These are phyloP conservation scores for Uria aalge DNA, from an alignment of 2,113 vertebrate species.

Conservation along the genomic window DNA sequence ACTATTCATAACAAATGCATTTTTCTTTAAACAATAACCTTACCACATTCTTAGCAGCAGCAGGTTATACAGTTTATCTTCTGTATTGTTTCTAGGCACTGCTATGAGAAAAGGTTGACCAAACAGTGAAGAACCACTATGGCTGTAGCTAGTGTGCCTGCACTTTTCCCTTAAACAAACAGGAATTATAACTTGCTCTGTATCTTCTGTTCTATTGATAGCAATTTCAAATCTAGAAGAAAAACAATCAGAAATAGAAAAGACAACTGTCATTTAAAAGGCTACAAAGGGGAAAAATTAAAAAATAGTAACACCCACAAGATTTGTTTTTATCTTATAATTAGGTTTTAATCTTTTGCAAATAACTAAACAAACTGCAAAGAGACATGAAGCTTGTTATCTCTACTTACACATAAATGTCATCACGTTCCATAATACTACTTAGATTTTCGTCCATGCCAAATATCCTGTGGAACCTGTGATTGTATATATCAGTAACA, in stretches of 20 bases:
- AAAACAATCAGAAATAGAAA: conserved; percentile 1
- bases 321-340: neutral
- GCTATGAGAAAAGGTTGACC: conserved; percentile 96
- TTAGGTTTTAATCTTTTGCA: neutral
- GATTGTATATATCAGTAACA: conserved; percentile 99
- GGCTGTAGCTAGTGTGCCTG: conserved; percentile 94
- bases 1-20: neutral
- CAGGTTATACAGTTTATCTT: conserved; percentile 97
- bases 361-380: neutral
- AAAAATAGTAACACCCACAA: neutral
- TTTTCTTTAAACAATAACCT: conserved; percentile 11
- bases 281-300: neutral
- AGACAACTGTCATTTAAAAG: neutral
- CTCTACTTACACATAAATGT: conserved; percentile 95
- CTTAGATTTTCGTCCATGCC: conserved; percentile 95
- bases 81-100: conserved; percentile 90
- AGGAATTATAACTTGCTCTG: conserved; percentile 93
- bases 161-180: conserved; percentile 95
- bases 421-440: conserved; percentile 98
- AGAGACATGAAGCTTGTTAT: neutral
- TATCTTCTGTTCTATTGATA: conserved; percentile 91
- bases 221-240: conserved; percentile 81
- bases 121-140: conserved; percentile 92
- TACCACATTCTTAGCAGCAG: conserved; percentile 94
- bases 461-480: conserved; percentile 98